Conservation (phyloP, 2,113 vertebrate species). For the Corythoichthys haematopterus region DNA sequence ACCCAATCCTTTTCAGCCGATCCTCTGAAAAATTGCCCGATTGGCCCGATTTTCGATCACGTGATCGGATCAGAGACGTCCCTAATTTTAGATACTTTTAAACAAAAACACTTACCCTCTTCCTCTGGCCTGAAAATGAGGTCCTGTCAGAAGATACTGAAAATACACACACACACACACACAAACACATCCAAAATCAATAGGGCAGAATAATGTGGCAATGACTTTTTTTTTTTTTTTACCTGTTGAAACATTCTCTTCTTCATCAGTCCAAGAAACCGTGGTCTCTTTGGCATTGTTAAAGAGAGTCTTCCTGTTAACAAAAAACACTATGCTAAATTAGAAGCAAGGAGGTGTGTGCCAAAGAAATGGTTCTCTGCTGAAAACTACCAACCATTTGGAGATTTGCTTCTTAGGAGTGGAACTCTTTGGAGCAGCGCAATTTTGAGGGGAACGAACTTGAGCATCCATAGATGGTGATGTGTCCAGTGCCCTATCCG, state of each 20-base stretch:
- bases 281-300: slow-evolving; percentile 38
- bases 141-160: slow-evolving; percentile 17
- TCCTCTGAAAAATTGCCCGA: too few species aligned
- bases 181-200: background rate
- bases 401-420: slow-evolving; percentile 32
- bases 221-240: background rate
- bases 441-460: background rate
- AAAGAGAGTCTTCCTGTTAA: slow-evolving; percentile 40
- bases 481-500: slow-evolving; percentile 25
- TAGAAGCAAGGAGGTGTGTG: background rate
- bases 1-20: too few species aligned
- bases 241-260: slow-evolving; percentile 3
- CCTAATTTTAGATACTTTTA: too few species aligned
- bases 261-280: slow-evolving; percentile 62
- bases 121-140: slow-evolving; percentile 19
- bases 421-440: slow-evolving; percentile 27
- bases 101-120: slow-evolving; percentile 33
- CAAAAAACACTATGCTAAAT: background rate
- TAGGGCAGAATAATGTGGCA: background rate
- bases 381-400: slow-evolving; percentile 38
- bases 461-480: background rate
- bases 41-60: too few species aligned
- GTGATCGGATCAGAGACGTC: too few species aligned
- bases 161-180: background rate
- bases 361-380: background rate